Evolutionary conservation across 1,140 invertebrate genomes (phyloP).

Genomic region (Tetragnatha versicolor): DNA sequence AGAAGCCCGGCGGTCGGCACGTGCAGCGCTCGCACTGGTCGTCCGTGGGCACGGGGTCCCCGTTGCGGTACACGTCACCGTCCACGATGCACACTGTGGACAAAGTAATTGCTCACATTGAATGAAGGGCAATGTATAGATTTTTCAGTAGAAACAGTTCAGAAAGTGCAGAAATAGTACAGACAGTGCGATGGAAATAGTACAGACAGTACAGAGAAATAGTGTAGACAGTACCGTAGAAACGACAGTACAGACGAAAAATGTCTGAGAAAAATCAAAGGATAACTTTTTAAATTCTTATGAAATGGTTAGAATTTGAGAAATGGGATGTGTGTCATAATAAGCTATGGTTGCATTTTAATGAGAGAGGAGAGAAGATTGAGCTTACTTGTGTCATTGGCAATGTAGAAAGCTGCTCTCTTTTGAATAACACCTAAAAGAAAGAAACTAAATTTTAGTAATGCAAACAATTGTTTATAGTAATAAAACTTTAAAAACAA

Average conservation of each 20-base stretch:
- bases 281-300: too few species aligned
- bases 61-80: conserved; percentile 70
- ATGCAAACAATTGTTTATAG: too few species aligned
- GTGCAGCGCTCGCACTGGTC: conserved; percentile 71
- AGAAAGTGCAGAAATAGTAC: neutral
- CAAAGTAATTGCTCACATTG: too few species aligned
- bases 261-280: neutral
- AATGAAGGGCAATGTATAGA: too few species aligned
- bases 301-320: neutral
- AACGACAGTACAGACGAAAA: neutral
- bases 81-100: conserved; percentile 72
- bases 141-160: neutral
- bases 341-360: neutral
- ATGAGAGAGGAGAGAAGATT: neutral
- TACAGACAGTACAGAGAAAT: neutral
- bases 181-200: neutral
- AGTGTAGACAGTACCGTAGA: neutral
- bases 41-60: conserved; percentile 71
- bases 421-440: conserved; percentile 53
- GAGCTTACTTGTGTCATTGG: conserved; percentile 59
- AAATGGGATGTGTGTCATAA: neutral
- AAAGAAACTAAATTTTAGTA: neutral
- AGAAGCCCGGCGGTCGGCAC: conserved; percentile 67
- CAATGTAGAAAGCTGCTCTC: conserved; percentile 59
- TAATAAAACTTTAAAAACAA: too few species aligned